Evolutionary conservation across 2,888 invertebrate species (phyloP), one percentile per base, ranked within the genome.

Genomic region (Euplexia lucipara): DNA sequence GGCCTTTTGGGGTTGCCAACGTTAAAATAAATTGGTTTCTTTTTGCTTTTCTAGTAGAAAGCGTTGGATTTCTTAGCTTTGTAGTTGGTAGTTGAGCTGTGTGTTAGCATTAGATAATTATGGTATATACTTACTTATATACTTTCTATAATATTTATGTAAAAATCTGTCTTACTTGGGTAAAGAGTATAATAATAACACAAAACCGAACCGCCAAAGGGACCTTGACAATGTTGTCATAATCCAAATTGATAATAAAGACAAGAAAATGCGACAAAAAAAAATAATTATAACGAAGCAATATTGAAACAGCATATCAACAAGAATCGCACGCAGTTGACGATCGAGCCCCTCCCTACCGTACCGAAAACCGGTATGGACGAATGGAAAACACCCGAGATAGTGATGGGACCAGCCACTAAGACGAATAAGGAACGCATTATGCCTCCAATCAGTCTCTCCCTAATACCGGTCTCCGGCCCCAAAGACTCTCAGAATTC

Each of bases 261-360:
- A 83, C 79, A 81, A 85, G 85, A 81, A 79, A 81, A 85, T 63
- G 63, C 54, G 71, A 73, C 49, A 86, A 72, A 77, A 66, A 78
- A 62, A 30, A 84, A 59, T 74, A 59, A 82, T 82, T 83, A 83
- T 86, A 88, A 88, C 83, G 77, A 85, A 74, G 80, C 72, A 79
- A 82, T 84, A 84, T 90, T 93, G 86, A 88, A 87, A 93, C 95
- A 95, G 95, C 95, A 95, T 91, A 95, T 95, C 93, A 94, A 95
- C 94, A 93, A 92, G 88, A 94, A 93, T 85, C 85, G 95, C 83
- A 92, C 93, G 69, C 95, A 95, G 88, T 88, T 95, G 78, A 95
- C 93, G 73, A 95, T 95, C 82, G 95, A 95, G 85, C 91, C 95
- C 57, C 86, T 95, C 79, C 92, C 93, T 45, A 80, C 87, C 52